Evolutionary conservation across 1,140 invertebrate species (phyloP), one percentile per base, ranked within the genome.

Genomic region (Pectinophora gossypiella): DNA sequence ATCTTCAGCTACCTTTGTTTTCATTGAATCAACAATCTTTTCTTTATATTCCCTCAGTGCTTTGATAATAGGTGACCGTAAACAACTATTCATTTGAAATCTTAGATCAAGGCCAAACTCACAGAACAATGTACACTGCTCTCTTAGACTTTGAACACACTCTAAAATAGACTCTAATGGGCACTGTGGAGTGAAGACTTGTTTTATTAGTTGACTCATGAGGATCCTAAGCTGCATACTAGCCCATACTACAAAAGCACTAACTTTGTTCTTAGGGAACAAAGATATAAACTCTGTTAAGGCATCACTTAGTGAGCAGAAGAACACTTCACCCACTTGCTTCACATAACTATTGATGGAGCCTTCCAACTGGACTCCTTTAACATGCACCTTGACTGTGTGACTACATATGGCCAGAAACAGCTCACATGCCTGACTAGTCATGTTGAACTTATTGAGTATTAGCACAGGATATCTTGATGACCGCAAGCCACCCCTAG

Each of bases 121-220:
- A 54, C 87, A 90, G 36, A 91, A 89, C 43, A 90, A 54, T 35
- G 54, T 65, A 70, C 95, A 96, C 45, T 96, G 93, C 62, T 90
- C 89, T 57, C 94, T 89, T 22, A 96, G 91, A 63, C 92, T 90
- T 38, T 92, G 89, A 36, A 99, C 94, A 88, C 97, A 97, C 75
- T 98, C 95, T 10, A 96, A 93, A 43, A 98, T 90, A 2, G 93
- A 93, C 43, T 94, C 93, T 51, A 98, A 76, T 3, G 93, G 92
- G 48, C 95, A 93, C 87, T 98, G 96, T 12, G 96, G 95, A 61
- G 94, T 95, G 77, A 99, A 98, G 15, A 99, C 94, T 84, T 99
- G 97, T 70, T 92, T 97, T 66, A 92, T 93, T 78, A 94, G 94
- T 92, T 92, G 95, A 84, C 89, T 93, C 77, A 90, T 96, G 73